phyloP scores from a whole-genome alignment of 2,797 vertebrate genomes.

The Esox masquinongy region DNA sequence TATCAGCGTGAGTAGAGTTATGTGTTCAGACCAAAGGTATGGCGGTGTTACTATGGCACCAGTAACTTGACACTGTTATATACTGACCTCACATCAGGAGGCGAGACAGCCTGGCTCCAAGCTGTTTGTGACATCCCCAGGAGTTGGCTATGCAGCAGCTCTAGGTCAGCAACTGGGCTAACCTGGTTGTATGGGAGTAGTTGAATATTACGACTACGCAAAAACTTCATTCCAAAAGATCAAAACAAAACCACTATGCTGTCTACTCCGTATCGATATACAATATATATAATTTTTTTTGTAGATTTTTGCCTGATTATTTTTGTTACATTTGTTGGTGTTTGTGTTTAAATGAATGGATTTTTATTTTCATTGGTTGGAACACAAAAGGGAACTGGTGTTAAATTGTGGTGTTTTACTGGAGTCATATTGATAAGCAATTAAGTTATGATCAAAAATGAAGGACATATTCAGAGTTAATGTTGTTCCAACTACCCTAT shows the following conservation, averaged over 20 bases:
- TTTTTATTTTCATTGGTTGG: slow-evolving; percentile 58
- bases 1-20: neutral
- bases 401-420: slow-evolving; percentile 69
- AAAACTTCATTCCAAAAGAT: slow-evolving; percentile 32
- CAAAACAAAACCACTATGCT: slow-evolving; percentile 20
- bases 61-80: neutral
- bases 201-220: slow-evolving; percentile 4
- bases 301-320: slow-evolving; percentile 7
- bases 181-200: neutral
- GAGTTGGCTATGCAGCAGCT: no score
- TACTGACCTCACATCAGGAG: neutral
- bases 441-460: slow-evolving; percentile 62
- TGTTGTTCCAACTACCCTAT: slow-evolving; percentile 73
- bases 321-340: neutral
- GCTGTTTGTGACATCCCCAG: neutral
- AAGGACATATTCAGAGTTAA: slow-evolving; percentile 63
- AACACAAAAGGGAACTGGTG: slow-evolving; percentile 63
- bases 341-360: slow-evolving; percentile 37
- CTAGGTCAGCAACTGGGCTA: neutral
- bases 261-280: neutral
- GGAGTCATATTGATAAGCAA: slow-evolving; percentile 9
- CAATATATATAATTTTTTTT: slow-evolving; percentile 3
- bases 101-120: neutral
- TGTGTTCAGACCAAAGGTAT: slow-evolving; percentile 1
- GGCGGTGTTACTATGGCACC: neutral